These are phyloP conservation scores for Caenorhabditis uteleia DNA, from an alignment of 2,888 invertebrate genomes.

Conservation along the genomic window DNA sequence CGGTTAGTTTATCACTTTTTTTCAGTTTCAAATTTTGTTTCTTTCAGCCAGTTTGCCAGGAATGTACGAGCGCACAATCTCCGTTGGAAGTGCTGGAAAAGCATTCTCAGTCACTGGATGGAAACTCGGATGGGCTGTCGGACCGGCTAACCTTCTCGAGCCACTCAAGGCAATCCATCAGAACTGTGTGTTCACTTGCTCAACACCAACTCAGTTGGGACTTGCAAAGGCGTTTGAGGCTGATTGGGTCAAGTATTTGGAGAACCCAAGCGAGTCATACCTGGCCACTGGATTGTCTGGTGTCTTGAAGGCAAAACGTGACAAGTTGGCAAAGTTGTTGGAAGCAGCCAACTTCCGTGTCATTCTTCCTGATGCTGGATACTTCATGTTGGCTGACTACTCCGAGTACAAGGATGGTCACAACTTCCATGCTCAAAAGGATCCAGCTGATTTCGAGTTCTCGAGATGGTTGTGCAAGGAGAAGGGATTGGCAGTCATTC, in stretches of 20 bases:
- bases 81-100: conserved; percentile 96
- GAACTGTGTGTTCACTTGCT: conserved; percentile 88
- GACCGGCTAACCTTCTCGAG: conserved; percentile 81
- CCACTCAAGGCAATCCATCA: conserved; percentile 88
- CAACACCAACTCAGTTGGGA: conserved; percentile 77
- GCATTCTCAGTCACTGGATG: conserved; percentile 97
- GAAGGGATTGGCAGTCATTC: conserved; percentile 84
- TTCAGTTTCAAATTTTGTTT: neutral
- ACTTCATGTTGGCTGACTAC: conserved; percentile 95
- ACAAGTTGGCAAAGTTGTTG: conserved; percentile 80
- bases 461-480: conserved; percentile 94
- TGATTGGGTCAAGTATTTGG: conserved; percentile 73
- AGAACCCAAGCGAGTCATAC: conserved; percentile 75
- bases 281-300: conserved; percentile 80
- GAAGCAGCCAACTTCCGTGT: conserved; percentile 71
- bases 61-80: conserved; percentile 97
- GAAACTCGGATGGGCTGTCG: conserved; percentile 94
- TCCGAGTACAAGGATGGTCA: conserved; percentile 70
- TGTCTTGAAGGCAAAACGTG: conserved; percentile 81
- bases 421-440: conserved; percentile 55
- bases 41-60: conserved; percentile 82
- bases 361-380: conserved; percentile 92
- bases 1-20: conserved; percentile 74
- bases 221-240: conserved; percentile 86
- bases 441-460: conserved; percentile 82